These are phyloP conservation scores for Apistogramma diplotaenia DNA, from an alignment of 2,113 vertebrate species.

Conservation along the genomic window DNA sequence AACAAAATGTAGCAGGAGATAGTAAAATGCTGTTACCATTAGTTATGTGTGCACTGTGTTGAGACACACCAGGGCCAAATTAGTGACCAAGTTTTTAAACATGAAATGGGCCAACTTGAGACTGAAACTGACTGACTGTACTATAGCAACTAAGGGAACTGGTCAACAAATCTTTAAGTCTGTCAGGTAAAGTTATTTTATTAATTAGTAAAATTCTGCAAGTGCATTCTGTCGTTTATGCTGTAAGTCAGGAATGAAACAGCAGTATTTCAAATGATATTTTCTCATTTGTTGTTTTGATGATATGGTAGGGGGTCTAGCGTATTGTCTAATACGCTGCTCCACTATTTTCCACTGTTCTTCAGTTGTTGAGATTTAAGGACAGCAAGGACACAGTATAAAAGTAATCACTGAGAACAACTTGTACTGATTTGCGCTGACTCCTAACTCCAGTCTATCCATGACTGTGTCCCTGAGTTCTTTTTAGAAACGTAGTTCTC, in stretches of 20 bases:
- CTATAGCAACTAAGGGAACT: too few relatives aligned
- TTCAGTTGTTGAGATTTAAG: neutral
- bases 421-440: neutral
- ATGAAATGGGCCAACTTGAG: neutral
- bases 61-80: neutral
- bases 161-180: too few relatives aligned
- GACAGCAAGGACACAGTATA: neutral
- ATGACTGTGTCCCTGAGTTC: neutral
- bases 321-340: neutral
- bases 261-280: neutral
- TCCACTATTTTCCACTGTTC: neutral
- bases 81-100: neutral
- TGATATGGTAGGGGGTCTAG: too few relatives aligned
- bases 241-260: neutral
- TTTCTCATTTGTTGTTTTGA: neutral
- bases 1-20: neutral
- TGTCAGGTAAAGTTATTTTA: neutral
- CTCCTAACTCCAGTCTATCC: neutral
- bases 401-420: neutral
- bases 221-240: neutral
- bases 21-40: too few relatives aligned
- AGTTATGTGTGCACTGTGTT: neutral
- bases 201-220: neutral
- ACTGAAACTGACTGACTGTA: neutral
- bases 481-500: neutral